Percentiles rank a stretch among this genome's conserved stretches.
These are phyloP conservation scores for Atractosteus spatula DNA, from an alignment of 2,113 vertebrate species.

Conservation along the genomic window DNA sequence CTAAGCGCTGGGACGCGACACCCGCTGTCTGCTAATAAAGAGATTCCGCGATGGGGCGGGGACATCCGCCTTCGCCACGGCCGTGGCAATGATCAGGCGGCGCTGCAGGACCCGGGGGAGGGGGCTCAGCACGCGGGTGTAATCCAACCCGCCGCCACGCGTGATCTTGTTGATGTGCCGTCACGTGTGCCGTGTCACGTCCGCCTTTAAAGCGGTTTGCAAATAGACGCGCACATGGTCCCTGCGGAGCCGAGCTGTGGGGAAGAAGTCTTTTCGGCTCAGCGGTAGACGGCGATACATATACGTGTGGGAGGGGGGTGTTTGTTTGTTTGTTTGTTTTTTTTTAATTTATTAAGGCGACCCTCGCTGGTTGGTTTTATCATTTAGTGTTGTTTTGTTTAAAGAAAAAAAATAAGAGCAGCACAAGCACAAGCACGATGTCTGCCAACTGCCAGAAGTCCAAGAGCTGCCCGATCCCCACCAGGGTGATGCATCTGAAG, in stretches of 20 bases:
- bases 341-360: not conserved
- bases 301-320: not conserved
- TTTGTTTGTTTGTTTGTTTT: not conserved
- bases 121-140: too few relatives aligned
- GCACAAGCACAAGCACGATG: conserved; percentile 39
- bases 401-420: not conserved
- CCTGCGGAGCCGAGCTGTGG: not conserved
- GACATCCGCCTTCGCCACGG: too few relatives aligned
- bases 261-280: too few relatives aligned
- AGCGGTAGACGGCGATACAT: too few relatives aligned
- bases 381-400: not conserved
- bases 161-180: too few relatives aligned
- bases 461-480: conserved; percentile 71
- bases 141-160: too few relatives aligned
- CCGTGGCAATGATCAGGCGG: too few relatives aligned
- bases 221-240: conserved; percentile 22
- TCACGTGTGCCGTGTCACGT: conserved; percentile 22
- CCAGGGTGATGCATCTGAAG: conserved; percentile 68
- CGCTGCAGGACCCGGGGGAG: too few relatives aligned
- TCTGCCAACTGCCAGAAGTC: conserved; percentile 55
- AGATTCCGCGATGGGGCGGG: too few relatives aligned
- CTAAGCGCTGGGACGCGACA: too few relatives aligned
- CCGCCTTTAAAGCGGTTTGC: conserved; percentile 2
- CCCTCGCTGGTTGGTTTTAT: not conserved
- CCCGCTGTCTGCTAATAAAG: too few relatives aligned